Percentiles rank a stretch among this genome's conserved stretches.
Conservation (phyloP, 2,113 vertebrate genomes). For the Rhodinocichla rosea region DNA sequence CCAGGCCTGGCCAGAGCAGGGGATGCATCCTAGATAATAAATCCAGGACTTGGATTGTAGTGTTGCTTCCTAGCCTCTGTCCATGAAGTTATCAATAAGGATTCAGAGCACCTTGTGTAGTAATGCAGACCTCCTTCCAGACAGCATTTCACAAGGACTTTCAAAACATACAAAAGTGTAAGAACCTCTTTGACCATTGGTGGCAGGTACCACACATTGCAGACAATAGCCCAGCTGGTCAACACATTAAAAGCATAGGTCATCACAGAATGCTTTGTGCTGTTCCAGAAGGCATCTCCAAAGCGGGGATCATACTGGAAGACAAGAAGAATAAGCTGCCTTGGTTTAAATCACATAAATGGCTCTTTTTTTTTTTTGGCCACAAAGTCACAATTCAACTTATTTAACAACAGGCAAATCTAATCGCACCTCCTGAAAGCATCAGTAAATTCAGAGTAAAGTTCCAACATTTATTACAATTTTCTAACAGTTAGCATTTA, state of each 20-base stretch:
- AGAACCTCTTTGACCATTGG: conserved; percentile 87
- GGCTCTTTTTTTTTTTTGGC: neutral
- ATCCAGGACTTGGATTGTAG: neutral
- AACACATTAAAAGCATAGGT: conserved; percentile 84
- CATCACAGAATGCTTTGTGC: conserved; percentile 84
- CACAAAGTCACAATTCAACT: neutral
- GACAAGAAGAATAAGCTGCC: neutral
- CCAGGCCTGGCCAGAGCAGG: neutral
- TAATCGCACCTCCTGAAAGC: neutral
- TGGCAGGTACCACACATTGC: conserved; percentile 92
- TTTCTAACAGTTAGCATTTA: neutral
- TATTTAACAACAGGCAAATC: neutral
- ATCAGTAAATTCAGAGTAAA: neutral
- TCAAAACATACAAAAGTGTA: neutral
- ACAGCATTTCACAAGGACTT: neutral
- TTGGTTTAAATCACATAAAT: neutral
- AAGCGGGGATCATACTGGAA: conserved; percentile 88
- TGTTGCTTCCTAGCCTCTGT: neutral
- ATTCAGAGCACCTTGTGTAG: neutral
- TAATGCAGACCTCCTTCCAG: neutral
- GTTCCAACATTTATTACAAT: neutral
- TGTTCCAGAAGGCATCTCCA: conserved; percentile 81
- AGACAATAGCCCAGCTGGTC: conserved; percentile 94
- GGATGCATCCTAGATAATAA: neutral
- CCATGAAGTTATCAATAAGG: neutral